Evolutionary conservation across 37 sponge, comb jelly and placozoan genomes (phyloP).

Genomic region (Chondrosia reniformis): DNA sequence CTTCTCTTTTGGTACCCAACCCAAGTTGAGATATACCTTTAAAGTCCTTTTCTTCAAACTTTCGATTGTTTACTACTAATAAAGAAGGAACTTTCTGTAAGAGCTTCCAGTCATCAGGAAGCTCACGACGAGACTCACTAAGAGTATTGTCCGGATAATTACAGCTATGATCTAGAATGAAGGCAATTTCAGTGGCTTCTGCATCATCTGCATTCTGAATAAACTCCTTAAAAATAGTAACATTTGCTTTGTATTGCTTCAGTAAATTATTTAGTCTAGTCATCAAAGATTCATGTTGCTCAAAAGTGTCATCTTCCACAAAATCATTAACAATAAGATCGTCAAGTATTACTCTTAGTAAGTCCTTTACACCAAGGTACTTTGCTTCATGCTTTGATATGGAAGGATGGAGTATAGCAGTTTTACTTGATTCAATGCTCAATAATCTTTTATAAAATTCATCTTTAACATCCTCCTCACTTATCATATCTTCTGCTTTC

Average conservation of each 20-base stretch:
- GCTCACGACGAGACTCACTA: slow-evolving; percentile 20
- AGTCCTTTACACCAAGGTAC: slow-evolving; percentile 25
- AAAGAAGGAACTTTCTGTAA: slow-evolving; percentile 58
- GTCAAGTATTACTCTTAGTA: slow-evolving; percentile 34
- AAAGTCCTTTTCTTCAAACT: slow-evolving; percentile 68
- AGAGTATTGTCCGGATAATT: not conserved
- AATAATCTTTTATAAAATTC: too few species aligned
- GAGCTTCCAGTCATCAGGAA: slow-evolving; percentile 48
- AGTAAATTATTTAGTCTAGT: slow-evolving; percentile 62
- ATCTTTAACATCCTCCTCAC: too few species aligned
- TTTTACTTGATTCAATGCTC: too few species aligned
- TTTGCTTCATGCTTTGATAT: slow-evolving; percentile 29
- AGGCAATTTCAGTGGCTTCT: slow-evolving; percentile 57
- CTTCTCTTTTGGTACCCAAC: slow-evolving; percentile 64
- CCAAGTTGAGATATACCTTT: slow-evolving; percentile 68
- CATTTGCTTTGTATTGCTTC: slow-evolving; percentile 54
- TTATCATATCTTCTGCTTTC: too few species aligned
- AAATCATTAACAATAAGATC: slow-evolving; percentile 39
- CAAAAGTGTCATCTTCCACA: slow-evolving; percentile 53
- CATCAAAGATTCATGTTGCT: slow-evolving; percentile 61
- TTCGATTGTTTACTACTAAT: slow-evolving; percentile 63
- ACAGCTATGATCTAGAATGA: slow-evolving; percentile 62
- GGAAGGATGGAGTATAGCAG: slow-evolving; percentile 10
- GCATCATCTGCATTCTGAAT: slow-evolving; percentile 88
- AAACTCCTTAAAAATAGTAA: slow-evolving; percentile 67